Conservation (phyloP, 2,797 vertebrate species). For the Astyanax mexicanus region DNA sequence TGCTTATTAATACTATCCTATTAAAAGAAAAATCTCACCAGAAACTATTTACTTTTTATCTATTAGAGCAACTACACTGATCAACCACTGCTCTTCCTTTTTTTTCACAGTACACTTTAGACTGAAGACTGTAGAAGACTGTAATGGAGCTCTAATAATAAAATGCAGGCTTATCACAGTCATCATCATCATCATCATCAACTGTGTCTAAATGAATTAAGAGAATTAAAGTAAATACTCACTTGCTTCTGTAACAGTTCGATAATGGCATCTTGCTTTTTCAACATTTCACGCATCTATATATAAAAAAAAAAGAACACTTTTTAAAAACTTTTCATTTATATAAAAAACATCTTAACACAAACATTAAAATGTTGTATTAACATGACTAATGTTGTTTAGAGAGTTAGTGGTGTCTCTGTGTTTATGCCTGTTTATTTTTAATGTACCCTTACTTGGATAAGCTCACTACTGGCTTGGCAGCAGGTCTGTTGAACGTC, state of each 20-base stretch:
- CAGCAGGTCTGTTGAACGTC: slow-evolving; percentile 75
- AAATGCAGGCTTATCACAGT: neutral
- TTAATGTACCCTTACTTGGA: slow-evolving; percentile 77
- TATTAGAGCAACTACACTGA: too few relatives aligned
- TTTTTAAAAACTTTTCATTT: neutral
- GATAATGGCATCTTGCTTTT: slow-evolving; percentile 75
- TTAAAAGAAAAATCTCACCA: too few relatives aligned
- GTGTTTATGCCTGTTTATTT: slow-evolving; percentile 11
- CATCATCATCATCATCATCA: neutral
- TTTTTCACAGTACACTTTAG: too few relatives aligned
- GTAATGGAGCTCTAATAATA: too few relatives aligned
- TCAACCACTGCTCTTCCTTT: too few relatives aligned
- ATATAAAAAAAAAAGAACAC: slow-evolving; percentile 59
- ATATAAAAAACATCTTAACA: neutral
- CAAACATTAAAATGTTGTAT: neutral
- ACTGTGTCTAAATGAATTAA: too few relatives aligned
- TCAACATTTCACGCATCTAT: slow-evolving; percentile 75
- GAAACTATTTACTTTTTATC: too few relatives aligned
- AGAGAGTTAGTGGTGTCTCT: neutral
- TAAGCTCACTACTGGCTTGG: slow-evolving; percentile 74
- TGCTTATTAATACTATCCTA: too few relatives aligned
- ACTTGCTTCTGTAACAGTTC: slow-evolving; percentile 82
- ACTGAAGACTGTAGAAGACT: too few relatives aligned
- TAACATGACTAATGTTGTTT: neutral
- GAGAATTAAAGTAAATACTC: too few relatives aligned